phyloP scores from a whole-genome alignment of 2,113 vertebrate genomes.

The Sigmodon hispidus region DNA sequence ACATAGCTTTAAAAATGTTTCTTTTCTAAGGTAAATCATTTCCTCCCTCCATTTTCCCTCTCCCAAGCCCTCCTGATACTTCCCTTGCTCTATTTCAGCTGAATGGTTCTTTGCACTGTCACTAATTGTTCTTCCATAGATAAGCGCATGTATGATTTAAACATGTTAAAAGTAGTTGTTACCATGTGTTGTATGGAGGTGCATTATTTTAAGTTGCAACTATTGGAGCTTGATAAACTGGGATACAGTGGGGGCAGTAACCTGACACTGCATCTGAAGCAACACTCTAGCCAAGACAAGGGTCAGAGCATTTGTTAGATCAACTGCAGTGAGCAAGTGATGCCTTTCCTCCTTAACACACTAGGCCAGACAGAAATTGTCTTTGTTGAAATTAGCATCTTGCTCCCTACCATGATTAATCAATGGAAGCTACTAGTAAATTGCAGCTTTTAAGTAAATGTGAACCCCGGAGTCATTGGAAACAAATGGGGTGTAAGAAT shows the following conservation, averaged over 20 bases:
- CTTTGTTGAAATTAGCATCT: slow-evolving; percentile 5
- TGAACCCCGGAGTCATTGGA: slow-evolving; percentile 2
- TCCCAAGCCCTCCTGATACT: neutral
- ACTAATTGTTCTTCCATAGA: neutral
- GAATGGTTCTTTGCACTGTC: too few relatives aligned
- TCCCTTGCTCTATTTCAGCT: neutral
- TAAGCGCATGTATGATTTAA: neutral
- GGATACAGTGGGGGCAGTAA: neutral
- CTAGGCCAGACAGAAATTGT: slow-evolving; percentile 9
- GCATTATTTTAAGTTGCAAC: neutral
- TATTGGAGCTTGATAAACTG: neutral
- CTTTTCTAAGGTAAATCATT: neutral
- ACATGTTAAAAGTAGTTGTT: neutral
- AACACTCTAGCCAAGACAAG: neutral
- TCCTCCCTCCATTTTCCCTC: neutral
- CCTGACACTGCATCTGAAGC: neutral
- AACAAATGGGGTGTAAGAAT: neutral
- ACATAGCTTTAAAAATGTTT: neutral
- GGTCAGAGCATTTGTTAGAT: neutral
- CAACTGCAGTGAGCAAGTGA: neutral
- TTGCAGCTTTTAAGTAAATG: neutral
- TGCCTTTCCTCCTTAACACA: slow-evolving; percentile 12
- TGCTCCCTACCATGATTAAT: neutral
- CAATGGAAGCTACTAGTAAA: neutral
- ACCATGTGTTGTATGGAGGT: neutral